phyloP scores from a whole-genome alignment of 2,797 vertebrate species.

The Sebastes diaconus region DNA sequence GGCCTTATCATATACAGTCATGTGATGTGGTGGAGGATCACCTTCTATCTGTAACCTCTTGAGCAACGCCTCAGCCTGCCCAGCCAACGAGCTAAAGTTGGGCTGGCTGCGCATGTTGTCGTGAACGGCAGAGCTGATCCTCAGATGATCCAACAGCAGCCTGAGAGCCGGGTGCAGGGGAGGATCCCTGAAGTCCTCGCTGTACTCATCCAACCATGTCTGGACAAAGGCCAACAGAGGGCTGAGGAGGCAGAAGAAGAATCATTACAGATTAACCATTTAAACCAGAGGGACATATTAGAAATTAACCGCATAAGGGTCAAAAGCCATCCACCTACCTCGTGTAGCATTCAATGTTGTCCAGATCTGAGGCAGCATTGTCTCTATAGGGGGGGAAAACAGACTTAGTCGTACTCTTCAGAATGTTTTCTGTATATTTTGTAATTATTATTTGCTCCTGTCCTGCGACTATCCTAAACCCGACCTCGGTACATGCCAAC shows the following conservation, averaged over 20 bases:
- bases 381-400: slow-evolving; percentile 60
- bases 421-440: background rate
- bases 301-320: background rate
- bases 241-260: slow-evolving; percentile 42
- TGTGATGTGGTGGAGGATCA: slow-evolving; percentile 13
- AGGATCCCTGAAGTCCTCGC: slow-evolving; percentile 86
- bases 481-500: slow-evolving; percentile 2
- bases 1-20: background rate
- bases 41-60: slow-evolving; percentile 71
- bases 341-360: slow-evolving; percentile 60
- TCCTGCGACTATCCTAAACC: background rate
- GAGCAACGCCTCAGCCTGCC: slow-evolving; percentile 76
- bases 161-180: slow-evolving; percentile 78
- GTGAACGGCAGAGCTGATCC: slow-evolving; percentile 70
- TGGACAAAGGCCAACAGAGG: slow-evolving; percentile 72
- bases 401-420: background rate
- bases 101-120: slow-evolving; percentile 64
- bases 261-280: slow-evolving; percentile 4
- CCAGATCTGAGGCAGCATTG: slow-evolving; percentile 58
- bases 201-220: slow-evolving; percentile 86
- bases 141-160: slow-evolving; percentile 80
- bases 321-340: slow-evolving; percentile 65
- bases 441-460: slow-evolving; percentile 26
- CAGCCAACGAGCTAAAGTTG: slow-evolving; percentile 70
- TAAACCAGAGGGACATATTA: background rate